Evolutionary conservation across 2,888 invertebrate species (phyloP).

Genomic region (Deilephila elpenor): DNA sequence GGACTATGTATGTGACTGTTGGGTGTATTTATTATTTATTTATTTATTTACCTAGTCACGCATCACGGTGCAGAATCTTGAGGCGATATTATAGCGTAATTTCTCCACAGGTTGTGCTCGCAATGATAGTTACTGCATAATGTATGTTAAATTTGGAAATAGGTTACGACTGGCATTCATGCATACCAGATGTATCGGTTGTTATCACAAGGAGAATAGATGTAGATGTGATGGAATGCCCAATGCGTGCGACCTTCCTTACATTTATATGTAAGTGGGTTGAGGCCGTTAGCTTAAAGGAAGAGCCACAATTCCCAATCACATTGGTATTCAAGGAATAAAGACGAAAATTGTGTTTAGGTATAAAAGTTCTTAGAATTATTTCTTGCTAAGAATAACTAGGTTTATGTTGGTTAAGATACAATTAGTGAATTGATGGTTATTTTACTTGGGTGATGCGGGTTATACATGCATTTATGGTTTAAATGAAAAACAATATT

Average conservation of each 20-base stretch:
- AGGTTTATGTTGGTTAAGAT: too few relatives aligned
- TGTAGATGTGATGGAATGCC: conserved; percentile 3
- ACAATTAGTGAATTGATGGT: too few relatives aligned
- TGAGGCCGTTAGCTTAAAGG: not conserved
- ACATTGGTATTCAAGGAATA: not conserved
- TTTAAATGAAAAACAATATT: too few relatives aligned
- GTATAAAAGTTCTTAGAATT: not conserved
- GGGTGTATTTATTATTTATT: too few relatives aligned
- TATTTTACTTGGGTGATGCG: too few relatives aligned
- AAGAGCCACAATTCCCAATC: not conserved
- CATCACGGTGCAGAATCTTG: not conserved
- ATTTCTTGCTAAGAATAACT: too few relatives aligned
- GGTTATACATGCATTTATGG: too few relatives aligned
- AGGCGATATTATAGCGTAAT: not conserved
- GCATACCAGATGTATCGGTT: conserved; percentile 1
- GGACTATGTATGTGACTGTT: too few relatives aligned
- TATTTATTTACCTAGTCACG: too few relatives aligned
- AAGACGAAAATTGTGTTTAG: not conserved
- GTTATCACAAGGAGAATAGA: not conserved
- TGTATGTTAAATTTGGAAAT: conserved; percentile 11
- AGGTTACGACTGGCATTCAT: not conserved
- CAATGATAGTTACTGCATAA: not conserved
- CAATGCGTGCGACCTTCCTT: not conserved
- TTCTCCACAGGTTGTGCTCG: not conserved
- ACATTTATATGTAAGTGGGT: not conserved